These are phyloP conservation scores for Trachemys scripta DNA, from an alignment of 2,113 vertebrate genomes.

Conservation along the genomic window DNA sequence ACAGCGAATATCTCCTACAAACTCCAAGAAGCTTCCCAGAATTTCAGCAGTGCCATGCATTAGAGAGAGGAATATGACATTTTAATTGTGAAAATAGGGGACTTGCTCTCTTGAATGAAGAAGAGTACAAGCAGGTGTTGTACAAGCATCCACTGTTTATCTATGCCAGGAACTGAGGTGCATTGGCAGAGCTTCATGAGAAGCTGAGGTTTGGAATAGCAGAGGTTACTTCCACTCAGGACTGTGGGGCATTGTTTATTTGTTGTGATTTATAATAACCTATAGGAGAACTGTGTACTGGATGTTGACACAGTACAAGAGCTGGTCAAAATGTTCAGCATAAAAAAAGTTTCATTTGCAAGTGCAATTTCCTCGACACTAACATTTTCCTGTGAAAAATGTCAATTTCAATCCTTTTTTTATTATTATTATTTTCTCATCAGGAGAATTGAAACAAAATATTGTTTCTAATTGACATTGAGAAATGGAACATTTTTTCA, in stretches of 20 bases:
- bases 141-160: background rate
- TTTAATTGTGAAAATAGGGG: background rate
- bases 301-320: background rate
- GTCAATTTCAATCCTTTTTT: background rate
- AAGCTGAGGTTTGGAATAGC: background rate
- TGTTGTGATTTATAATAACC: background rate
- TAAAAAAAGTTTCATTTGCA: background rate
- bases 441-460: background rate
- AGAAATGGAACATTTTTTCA: background rate
- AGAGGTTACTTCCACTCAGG: background rate
- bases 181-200: background rate
- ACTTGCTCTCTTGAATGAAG: background rate
- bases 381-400: constrained; percentile 15
- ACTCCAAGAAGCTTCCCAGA: background rate
- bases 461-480: background rate
- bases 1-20: background rate
- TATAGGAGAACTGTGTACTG: background rate
- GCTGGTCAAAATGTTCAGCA: background rate
- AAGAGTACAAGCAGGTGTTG: background rate
- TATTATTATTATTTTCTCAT: background rate
- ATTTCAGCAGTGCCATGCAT: background rate
- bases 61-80: background rate
- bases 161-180: accelerated
- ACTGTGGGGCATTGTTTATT: background rate
- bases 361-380: background rate